A percentile compares a stretch with the other conserved stretches of the same genome.
These are phyloP conservation scores for Drosophila orosa DNA, from an alignment of 1,140 invertebrate species.

Conservation along the genomic window DNA sequence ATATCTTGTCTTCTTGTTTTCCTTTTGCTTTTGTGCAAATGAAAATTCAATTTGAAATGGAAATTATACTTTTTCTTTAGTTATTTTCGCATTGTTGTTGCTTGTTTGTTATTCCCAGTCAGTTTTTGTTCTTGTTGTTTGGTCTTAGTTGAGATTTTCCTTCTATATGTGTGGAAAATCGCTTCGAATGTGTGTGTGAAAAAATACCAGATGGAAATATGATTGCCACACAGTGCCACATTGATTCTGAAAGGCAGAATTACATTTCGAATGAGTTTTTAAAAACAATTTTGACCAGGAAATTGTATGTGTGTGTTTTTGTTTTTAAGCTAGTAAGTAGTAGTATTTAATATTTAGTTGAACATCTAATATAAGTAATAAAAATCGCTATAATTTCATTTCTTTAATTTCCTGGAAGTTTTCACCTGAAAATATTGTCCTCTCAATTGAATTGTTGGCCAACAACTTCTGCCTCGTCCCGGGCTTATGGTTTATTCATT, in stretches of 20 bases:
- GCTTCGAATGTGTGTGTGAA: conserved; percentile 17
- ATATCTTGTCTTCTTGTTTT: conserved; percentile 2
- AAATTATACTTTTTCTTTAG: conserved; percentile 57
- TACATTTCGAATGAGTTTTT: not conserved
- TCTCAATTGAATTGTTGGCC: conserved; percentile 15
- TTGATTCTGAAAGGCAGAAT: not conserved
- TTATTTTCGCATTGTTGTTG: conserved; percentile 44
- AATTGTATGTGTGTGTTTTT: too few relatives aligned
- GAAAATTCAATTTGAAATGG: conserved; percentile 63
- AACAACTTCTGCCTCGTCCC: not conserved
- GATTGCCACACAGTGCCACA: conserved; percentile 31
- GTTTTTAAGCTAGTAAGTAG: too few relatives aligned
- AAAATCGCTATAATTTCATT: not conserved
- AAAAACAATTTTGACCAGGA: not conserved
- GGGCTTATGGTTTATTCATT: conserved; percentile 35
- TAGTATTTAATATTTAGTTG: too few relatives aligned
- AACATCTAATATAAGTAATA: not conserved
- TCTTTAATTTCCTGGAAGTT: not conserved
- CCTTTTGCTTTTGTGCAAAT: conserved; percentile 49
- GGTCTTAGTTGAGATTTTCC: conserved; percentile 27
- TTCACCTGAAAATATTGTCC: not conserved
- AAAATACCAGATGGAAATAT: conserved; percentile 48
- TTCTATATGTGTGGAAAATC: conserved; percentile 25
- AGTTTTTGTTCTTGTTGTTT: conserved; percentile 14
- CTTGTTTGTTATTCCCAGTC: conserved; percentile 14